phyloP scores from a whole-genome alignment of 2,797 vertebrate species.

The Ctenochaetus hawaiiensis region DNA sequence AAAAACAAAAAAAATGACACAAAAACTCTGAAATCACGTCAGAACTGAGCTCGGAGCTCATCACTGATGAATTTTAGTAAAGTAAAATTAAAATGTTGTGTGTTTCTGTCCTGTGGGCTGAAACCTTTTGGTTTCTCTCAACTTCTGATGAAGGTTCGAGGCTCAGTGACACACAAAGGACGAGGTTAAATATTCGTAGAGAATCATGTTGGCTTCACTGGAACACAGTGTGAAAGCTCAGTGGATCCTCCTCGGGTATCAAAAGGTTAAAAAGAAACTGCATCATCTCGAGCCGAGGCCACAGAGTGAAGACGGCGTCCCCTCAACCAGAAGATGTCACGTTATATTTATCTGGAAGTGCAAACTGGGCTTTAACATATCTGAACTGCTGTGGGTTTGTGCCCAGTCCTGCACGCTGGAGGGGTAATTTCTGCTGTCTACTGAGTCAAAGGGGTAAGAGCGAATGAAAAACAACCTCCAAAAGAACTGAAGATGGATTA shows the following conservation, averaged over 20 bases:
- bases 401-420: not conserved
- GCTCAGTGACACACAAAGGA: not conserved
- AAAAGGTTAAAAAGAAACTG: constrained; percentile 10
- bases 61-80: too few species aligned
- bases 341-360: constrained; percentile 11
- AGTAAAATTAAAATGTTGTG: not conserved
- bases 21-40: too few species aligned
- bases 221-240: not conserved
- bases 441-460: not conserved
- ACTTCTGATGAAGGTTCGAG: not conserved
- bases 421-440: not conserved
- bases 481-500: constrained; percentile 5
- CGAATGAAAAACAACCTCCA: not conserved
- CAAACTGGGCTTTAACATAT: constrained; percentile 3
- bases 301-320: not conserved
- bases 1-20: not conserved
- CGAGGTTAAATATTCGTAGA: not conserved
- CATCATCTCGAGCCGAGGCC: not conserved
- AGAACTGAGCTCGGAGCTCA: too few species aligned
- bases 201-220: not conserved
- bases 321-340: constrained; percentile 7
- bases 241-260: not conserved
- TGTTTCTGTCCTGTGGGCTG: too few species aligned
- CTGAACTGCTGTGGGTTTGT: not conserved
- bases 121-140: not conserved